A percentile compares a stretch with the other conserved stretches of the same genome.
Conservation (phyloP, 2,888 invertebrate genomes). For the Amblyjoppa proteus region DNA sequence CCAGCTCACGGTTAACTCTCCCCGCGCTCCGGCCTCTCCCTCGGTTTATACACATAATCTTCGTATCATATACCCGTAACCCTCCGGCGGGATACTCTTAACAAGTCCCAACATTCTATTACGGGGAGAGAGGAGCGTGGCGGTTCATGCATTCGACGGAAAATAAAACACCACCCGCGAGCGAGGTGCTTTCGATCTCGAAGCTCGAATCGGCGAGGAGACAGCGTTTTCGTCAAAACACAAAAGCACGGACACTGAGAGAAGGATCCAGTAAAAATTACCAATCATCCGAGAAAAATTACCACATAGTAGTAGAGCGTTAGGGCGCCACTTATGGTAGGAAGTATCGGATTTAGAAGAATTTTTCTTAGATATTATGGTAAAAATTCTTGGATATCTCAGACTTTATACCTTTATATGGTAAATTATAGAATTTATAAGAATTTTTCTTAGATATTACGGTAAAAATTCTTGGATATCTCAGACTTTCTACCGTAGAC, state of each 20-base stretch:
- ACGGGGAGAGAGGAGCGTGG: slow-evolving; percentile 41
- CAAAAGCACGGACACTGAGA: neutral
- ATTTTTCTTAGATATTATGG: no score
- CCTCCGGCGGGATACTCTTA: slow-evolving; percentile 62
- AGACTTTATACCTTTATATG: no score
- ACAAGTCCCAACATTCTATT: slow-evolving; percentile 58
- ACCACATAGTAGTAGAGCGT: no score
- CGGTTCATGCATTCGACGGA: neutral
- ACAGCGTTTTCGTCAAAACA: neutral
- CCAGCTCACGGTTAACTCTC: slow-evolving; percentile 56
- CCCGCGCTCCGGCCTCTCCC: slow-evolving; percentile 29
- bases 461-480: no score
- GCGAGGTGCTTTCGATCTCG: neutral
- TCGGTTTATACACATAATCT: slow-evolving; percentile 36
- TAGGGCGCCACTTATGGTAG: no score
- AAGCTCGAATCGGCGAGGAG: neutral
- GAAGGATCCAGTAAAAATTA: no score
- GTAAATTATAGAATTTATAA: no score
- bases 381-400: no score
- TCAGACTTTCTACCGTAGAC: no score
- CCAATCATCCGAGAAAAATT: no score
- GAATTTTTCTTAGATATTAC: no score
- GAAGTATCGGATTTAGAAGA: no score
- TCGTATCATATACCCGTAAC: slow-evolving; percentile 49
- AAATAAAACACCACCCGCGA: neutral